Evolutionary conservation across 92 coral and sea anemone genomes (phyloP).

Genomic region (Anthopleura xanthogrammica): DNA sequence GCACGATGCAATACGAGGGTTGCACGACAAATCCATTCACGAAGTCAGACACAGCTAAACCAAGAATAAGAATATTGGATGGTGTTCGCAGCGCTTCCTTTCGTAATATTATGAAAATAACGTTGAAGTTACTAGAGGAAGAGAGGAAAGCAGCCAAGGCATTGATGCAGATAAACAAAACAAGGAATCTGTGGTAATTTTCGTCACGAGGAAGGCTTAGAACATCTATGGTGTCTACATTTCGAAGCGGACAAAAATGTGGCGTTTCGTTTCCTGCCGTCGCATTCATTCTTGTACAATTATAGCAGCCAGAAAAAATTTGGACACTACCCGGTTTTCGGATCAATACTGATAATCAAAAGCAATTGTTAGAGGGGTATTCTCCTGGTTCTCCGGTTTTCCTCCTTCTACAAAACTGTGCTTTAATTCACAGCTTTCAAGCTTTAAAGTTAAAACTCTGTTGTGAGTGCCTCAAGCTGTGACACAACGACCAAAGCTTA

Average conservation of each 20-base stretch:
- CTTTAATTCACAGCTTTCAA: too few species aligned
- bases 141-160: background rate
- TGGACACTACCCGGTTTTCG: too few species aligned
- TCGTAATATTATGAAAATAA: slow-evolving; percentile 9
- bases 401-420: too few species aligned
- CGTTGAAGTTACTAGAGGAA: background rate
- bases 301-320: too few species aligned
- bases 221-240: background rate
- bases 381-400: too few species aligned
- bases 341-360: too few species aligned
- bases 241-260: background rate
- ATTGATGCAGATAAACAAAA: background rate
- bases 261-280: background rate
- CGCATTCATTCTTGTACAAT: background rate
- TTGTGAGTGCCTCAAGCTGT: too few species aligned
- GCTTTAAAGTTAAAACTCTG: too few species aligned
- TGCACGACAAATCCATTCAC: background rate
- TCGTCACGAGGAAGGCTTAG: background rate
- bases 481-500: too few species aligned
- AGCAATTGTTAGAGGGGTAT: too few species aligned
- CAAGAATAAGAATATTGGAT: slow-evolving; percentile 15
- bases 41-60: slow-evolving; percentile 22
- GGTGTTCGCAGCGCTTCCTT: slow-evolving; percentile 15
- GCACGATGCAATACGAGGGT: background rate
- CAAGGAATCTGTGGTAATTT: background rate